phyloP scores from a whole-genome alignment of 2,888 invertebrate genomes.

The Siphonodentalium dalli region DNA sequence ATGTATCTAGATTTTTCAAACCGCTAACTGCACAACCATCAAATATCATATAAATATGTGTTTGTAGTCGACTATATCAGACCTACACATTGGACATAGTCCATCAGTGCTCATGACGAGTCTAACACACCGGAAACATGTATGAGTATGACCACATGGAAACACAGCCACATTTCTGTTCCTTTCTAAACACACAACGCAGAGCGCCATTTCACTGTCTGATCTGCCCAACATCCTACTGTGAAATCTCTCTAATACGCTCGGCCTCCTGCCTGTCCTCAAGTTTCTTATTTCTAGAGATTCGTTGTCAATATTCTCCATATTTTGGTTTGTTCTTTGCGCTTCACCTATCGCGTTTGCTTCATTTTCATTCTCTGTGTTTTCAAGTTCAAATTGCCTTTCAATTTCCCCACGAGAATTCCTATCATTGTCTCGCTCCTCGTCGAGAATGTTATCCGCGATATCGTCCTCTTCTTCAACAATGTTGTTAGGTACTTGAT shows the following conservation, averaged over 20 bases:
- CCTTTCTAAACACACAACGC: constrained; percentile 30
- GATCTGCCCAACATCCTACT: neutral
- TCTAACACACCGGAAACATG: constrained; percentile 29
- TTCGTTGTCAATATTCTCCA: constrained; percentile 1
- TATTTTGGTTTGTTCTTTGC: constrained; percentile 21
- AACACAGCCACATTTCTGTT: constrained; percentile 30
- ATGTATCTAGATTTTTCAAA: too few species aligned
- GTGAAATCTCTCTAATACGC: too few species aligned
- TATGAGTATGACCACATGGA: constrained; percentile 35
- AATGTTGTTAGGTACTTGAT: too few species aligned
- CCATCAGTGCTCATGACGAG: constrained; percentile 13
- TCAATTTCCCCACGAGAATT: neutral
- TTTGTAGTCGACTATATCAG: constrained; percentile 23
- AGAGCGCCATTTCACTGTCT: constrained; percentile 3
- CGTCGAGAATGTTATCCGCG: neutral
- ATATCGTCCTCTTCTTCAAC: too few species aligned
- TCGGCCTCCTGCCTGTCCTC: too few species aligned
- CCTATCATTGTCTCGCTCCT: neutral
- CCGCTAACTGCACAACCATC: too few species aligned
- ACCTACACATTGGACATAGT: constrained; percentile 30
- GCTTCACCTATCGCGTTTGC: constrained; percentile 33
- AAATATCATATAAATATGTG: constrained; percentile 19
- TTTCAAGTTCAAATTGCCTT: constrained; percentile 21
- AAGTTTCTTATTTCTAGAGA: too few species aligned
- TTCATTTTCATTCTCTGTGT: constrained; percentile 35